These are phyloP conservation scores for Pandion haliaetus DNA, from an alignment of 2,113 vertebrate species.

Conservation along the genomic window DNA sequence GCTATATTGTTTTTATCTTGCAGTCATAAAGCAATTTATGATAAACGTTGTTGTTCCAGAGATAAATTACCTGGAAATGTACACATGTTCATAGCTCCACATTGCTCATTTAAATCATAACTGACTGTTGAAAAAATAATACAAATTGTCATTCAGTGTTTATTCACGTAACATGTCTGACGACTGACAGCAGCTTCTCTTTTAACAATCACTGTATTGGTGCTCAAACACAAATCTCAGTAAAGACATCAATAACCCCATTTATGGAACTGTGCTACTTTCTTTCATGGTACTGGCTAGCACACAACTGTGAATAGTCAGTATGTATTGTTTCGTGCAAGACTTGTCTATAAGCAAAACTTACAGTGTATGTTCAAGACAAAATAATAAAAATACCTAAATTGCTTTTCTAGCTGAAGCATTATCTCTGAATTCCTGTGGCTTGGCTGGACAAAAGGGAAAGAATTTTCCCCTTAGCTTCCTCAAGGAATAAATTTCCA, in stretches of 20 bases:
- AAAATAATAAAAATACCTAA: not conserved
- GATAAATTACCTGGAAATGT: not conserved
- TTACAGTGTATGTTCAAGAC: not conserved
- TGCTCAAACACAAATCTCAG: not conserved
- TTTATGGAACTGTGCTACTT: not conserved
- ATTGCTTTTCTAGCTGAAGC: conserved; percentile 16
- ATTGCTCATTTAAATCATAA: not conserved
- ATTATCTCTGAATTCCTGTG: conserved; percentile 5
- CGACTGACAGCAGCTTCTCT: not conserved
- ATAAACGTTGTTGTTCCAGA: not conserved
- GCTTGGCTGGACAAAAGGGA: conserved; percentile 4
- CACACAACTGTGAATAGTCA: not conserved
- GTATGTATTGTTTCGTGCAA: not conserved
- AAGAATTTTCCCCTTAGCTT: not conserved
- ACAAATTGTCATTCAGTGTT: not conserved
- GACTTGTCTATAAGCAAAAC: not conserved
- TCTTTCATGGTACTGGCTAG: not conserved
- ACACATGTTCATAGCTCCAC: not conserved
- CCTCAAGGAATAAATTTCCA: conserved; percentile 13
- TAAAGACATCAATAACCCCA: not conserved
- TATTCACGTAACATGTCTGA: not conserved
- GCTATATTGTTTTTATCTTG: not conserved
- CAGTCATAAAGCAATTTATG: not conserved
- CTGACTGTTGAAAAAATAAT: not conserved
- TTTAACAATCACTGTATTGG: not conserved